Evolutionary conservation across 35 echinoderm and acorn worm species (phyloP), one percentile per base, ranked within the genome.

Genomic region (Apostichopus californicus): DNA sequence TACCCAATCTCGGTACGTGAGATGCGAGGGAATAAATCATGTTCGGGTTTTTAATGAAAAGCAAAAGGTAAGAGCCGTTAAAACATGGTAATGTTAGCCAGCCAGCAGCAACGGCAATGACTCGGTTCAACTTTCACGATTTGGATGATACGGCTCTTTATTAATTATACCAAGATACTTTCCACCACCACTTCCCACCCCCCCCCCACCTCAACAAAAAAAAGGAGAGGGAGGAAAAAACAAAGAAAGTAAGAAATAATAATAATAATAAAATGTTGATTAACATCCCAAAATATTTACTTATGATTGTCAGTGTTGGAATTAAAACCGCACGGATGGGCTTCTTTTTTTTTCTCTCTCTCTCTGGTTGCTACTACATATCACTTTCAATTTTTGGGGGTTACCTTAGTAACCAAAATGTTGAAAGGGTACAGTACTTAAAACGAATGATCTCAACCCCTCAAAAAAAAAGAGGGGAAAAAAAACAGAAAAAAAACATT

Each of bases 231-330:
- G 18, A 13, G 23, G 1, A 81, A 55, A 55, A 52, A 55, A 17
- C 7, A 81, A 55, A 55, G 52, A 10, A 80, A 17, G 21, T 34
- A 55, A 80, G 26, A 80, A 55, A 80, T 17, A 78, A 34, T 17
- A 78, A 34, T 11, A 79, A 79, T n/a, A 46, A 79, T 5, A 54
- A 25, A 15, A 15, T 12, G 25, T 81, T 22, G 71, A 75, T 13
- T 75, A 75, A 75, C 71, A 75, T 75, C 71, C 34, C 71, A 75
- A 14, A 75, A 75, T 75, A 75, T 75, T 75, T 24, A 75, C 71
- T 75, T 75, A 75, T 22, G 71, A 75, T 75, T 75, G 71, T 75
- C 14, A 75, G 71, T 7, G 71, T 10, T 13, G 71, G 71, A 75
- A 75, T 18, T 61, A 18, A 75, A 75, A 75, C 14, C n/a, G 17